phyloP scores from a whole-genome alignment of 53 echinoderm and acorn worm genomes.

The Hippasteria phrygiana region DNA sequence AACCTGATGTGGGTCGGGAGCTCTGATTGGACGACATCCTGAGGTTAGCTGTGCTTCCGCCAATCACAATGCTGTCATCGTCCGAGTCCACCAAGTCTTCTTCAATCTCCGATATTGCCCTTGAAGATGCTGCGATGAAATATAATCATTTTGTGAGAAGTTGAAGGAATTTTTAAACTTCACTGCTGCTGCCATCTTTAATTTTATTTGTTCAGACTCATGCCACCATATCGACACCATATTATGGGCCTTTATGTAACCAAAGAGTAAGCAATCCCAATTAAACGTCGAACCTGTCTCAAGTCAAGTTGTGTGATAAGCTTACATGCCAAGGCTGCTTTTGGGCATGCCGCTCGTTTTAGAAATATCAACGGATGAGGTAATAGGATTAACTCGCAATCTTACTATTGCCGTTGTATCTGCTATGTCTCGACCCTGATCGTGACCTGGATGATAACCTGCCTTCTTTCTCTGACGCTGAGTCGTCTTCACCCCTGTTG shows the following conservation, averaged over 20 bases:
- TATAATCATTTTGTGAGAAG: neutral
- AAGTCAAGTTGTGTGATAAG: neutral
- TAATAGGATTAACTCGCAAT: neutral
- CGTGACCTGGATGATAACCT: conserved; percentile 33
- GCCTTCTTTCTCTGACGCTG: conserved; percentile 9
- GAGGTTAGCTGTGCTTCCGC: conserved; percentile 62
- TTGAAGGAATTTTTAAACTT: no score
- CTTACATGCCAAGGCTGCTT: neutral
- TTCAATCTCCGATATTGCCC: conserved; percentile 65
- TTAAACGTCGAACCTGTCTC: no score
- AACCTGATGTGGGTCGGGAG: conserved; percentile 70
- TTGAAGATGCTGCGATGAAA: conserved; percentile 24
- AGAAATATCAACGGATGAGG: no score
- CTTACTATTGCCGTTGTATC: conserved; percentile 60
- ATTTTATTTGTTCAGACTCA: no score
- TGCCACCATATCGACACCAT: no score
- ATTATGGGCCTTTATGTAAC: no score
- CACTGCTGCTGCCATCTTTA: no score
- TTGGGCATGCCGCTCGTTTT: no score
- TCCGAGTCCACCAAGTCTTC: conserved; percentile 74
- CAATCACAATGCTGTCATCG: conserved; percentile 69
- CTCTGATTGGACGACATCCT: conserved; percentile 57
- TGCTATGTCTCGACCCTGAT: conserved; percentile 49
- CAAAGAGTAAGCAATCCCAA: no score
- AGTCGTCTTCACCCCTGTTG: conserved; percentile 36